These are phyloP conservation scores for Drosophila gunungcola DNA, from an alignment of 1,140 invertebrate species.

Conservation along the genomic window DNA sequence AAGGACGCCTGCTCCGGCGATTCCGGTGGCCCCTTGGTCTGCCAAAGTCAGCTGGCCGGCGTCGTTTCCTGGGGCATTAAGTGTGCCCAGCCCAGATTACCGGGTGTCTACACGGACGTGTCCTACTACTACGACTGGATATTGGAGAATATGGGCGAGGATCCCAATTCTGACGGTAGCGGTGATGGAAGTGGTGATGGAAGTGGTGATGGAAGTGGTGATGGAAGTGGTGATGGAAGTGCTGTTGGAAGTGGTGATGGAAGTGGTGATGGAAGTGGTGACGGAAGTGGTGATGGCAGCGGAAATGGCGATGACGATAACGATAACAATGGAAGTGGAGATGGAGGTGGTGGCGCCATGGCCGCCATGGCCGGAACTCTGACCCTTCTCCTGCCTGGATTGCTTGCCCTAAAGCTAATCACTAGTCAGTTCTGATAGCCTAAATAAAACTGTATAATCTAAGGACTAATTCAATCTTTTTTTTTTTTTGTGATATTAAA, in stretches of 20 bases:
- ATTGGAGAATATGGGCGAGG: conserved; percentile 31
- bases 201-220: conserved; percentile 5
- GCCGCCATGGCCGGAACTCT: conserved; percentile 23
- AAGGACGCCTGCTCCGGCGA: conserved; percentile 84
- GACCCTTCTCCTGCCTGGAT: conserved; percentile 33
- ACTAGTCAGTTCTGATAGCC: background rate
- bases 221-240: background rate
- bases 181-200: background rate
- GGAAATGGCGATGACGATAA: conserved; percentile 5
- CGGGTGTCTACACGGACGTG: conserved; percentile 91
- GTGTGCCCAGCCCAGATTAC: conserved; percentile 87
- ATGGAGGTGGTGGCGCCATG: conserved; percentile 43
- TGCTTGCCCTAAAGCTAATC: conserved; percentile 12
- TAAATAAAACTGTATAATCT: background rate
- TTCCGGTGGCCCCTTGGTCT: conserved; percentile 87
- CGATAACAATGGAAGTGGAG: conserved; percentile 6
- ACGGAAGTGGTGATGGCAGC: conserved; percentile 3
- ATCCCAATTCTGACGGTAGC: conserved; percentile 9
- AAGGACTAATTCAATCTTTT: background rate
- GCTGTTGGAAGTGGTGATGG: background rate
- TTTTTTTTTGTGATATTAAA: background rate
- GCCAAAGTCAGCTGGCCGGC: conserved; percentile 86
- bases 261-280: conserved; percentile 7
- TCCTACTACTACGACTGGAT: conserved; percentile 88
- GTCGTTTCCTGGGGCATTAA: conserved; percentile 90